These are phyloP conservation scores for Ophiothrix spiculata DNA, from an alignment of 35 echinoderm and acorn worm genomes.

Conservation along the genomic window DNA sequence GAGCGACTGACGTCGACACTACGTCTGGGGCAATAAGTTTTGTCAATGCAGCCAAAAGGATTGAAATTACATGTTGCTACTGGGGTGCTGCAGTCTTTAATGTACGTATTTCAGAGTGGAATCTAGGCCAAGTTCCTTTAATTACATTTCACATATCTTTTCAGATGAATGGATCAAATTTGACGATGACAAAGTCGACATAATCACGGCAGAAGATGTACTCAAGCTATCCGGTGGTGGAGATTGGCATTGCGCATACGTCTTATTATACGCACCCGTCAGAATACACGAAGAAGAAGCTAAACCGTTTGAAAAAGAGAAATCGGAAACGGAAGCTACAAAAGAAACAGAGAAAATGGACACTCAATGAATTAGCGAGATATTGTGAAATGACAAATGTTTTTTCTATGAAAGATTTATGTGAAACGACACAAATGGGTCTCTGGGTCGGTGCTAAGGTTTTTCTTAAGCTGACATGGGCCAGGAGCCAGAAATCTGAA, in stretches of 20 bases:
- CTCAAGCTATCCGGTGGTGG: slow-evolving; percentile 91
- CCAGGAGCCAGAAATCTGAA: no score
- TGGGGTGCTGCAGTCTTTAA: no score
- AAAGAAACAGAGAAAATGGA: slow-evolving; percentile 8
- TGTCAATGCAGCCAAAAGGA: no score
- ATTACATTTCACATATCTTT: not conserved
- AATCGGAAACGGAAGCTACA: not conserved
- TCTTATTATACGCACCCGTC: slow-evolving; percentile 75
- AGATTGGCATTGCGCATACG: slow-evolving; percentile 99
- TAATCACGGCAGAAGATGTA: slow-evolving; percentile 64
- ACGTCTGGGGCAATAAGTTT: no score
- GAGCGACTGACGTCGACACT: no score
- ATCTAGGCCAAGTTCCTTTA: no score
- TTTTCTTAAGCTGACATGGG: no score
- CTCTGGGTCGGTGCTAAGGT: no score
- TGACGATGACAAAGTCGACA: slow-evolving; percentile 82
- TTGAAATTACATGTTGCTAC: not conserved
- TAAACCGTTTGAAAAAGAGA: not conserved
- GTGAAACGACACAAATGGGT: no score
- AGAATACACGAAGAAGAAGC: slow-evolving; percentile 49
- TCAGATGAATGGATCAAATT: slow-evolving; percentile 98
- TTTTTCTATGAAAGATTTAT: no score
- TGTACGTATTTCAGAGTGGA: no score
- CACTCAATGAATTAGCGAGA: not conserved
- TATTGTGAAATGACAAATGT: no score